phyloP scores from a whole-genome alignment of 1,140 invertebrate species.

The Venustaconcha ellipsiformis region DNA sequence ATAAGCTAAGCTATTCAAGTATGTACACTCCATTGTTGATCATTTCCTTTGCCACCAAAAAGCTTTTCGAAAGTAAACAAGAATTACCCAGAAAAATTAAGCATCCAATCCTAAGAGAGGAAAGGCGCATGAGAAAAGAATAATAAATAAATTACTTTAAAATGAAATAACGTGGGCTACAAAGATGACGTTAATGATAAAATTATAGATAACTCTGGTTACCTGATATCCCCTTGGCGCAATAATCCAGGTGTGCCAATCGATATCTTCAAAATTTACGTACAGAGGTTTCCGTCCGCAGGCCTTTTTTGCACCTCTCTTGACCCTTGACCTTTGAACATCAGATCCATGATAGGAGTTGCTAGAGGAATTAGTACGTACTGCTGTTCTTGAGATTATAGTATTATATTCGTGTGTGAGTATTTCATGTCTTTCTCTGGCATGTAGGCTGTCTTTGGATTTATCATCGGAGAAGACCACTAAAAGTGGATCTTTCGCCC shows the following conservation, averaged over 20 bases:
- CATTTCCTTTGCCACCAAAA: no score
- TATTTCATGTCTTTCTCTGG: conserved; percentile 44
- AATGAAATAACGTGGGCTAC: no score
- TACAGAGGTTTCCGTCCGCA: conserved; percentile 89
- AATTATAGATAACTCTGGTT: neutral
- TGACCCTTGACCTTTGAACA: conserved; percentile 19
- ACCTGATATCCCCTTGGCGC: conserved; percentile 92
- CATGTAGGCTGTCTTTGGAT: conserved; percentile 31
- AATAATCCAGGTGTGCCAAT: conserved; percentile 99
- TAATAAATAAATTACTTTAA: no score
- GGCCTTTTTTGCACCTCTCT: conserved; percentile 27
- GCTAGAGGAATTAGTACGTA: neutral
- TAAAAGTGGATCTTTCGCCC: conserved; percentile 54
- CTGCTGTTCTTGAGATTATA: neutral
- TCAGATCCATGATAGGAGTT: conserved; percentile 3
- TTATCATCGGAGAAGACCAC: conserved; percentile 59
- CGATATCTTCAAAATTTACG: conserved; percentile 95
- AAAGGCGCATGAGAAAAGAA: no score
- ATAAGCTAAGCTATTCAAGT: no score
- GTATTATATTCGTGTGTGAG: conserved; percentile 44
- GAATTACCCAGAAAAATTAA: no score
- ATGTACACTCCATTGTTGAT: no score
- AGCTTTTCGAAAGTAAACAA: no score
- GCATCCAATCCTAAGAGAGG: no score
- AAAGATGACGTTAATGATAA: no score